Base-by-base conservation (phyloP, 2,888 invertebrate genomes). In the Antheraea yamamai region DNA sequence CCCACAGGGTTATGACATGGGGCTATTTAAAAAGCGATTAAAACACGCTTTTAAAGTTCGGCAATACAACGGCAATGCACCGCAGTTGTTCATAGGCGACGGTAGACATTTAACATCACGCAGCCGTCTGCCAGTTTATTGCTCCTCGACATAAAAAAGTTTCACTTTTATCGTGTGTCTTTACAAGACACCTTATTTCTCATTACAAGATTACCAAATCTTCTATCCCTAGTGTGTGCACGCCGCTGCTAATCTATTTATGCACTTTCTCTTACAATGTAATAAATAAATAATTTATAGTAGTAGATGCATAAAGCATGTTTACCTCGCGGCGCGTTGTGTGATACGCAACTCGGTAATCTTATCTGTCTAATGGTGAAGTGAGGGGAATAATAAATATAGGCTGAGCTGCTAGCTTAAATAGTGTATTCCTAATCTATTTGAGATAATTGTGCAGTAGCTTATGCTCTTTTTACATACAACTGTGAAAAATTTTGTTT, bases 311-410 rank as follows among this genome's bases (percentile, higher is more conserved):
- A 77, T 78, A 79, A 75, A 74, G 76, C 75, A 73, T 74, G 75
- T 75, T 73, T 14, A 58, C 47, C 72, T 73, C 76, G 78, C 79
- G 58, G 84, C 82, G 82, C 82, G 81, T 84, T 85, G 87, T 88
- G 88, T 87, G 89, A 91, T 89, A 89, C 89, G 89, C 88, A 83
- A 77, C 78, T 77, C 79, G 74, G 83, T 89, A 89, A 91, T 91
- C 90, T 91, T 87, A 91, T 91, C 90, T 88, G 85, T 84, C 84
- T 85, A 83, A 82, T 83, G 84, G 82, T 83, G 83, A 82, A 82
- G 84, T 80, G 82, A 82, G 81, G 81, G 82, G 83, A 81, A 84
- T 88, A 87, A 88, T 90, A 90, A 91, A 90, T 89, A 89, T 84
- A 81, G 84, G 80, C 81, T 79, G 82, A 90, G 84, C 51, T 39